Conservation (phyloP, 2,888 invertebrate genomes). For the Brachypalpus laphriformis region DNA sequence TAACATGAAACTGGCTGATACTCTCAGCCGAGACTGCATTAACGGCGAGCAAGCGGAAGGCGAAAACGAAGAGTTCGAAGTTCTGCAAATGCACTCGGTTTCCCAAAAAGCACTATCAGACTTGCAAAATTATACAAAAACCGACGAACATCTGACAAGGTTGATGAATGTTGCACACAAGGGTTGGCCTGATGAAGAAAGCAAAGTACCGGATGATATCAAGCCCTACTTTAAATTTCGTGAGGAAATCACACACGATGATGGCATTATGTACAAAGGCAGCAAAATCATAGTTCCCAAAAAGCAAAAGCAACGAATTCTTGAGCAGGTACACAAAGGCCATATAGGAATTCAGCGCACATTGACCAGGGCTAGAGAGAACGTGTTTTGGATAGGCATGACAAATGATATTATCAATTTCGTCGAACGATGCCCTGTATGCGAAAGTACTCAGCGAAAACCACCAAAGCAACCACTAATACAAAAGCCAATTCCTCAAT, state of each 20-base stretch:
- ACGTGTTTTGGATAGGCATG: no score
- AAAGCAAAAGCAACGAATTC: no score
- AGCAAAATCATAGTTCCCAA: no score
- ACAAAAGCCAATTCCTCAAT: no score
- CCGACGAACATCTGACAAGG: neutral
- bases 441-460: neutral
- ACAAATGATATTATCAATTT: conserved; percentile 18
- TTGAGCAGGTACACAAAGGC: no score
- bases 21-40: conserved; percentile 27
- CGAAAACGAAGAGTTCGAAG: neutral
- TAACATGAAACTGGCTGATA: conserved; percentile 28
- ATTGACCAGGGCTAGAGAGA: no score
- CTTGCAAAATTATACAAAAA: neutral
- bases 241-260: no score
- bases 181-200: conserved; percentile 10
- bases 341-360: no score
- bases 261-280: no score
- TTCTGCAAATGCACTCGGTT: conserved; percentile 14
- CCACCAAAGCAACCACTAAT: neutral
- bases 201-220: neutral
- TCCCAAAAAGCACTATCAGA: neutral
- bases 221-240: no score
- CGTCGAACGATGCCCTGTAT: conserved; percentile 28
- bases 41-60: neutral
- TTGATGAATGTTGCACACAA: conserved; percentile 1